phyloP scores from a whole-genome alignment of 2,888 invertebrate species.

The Drosophila emarginata region DNA sequence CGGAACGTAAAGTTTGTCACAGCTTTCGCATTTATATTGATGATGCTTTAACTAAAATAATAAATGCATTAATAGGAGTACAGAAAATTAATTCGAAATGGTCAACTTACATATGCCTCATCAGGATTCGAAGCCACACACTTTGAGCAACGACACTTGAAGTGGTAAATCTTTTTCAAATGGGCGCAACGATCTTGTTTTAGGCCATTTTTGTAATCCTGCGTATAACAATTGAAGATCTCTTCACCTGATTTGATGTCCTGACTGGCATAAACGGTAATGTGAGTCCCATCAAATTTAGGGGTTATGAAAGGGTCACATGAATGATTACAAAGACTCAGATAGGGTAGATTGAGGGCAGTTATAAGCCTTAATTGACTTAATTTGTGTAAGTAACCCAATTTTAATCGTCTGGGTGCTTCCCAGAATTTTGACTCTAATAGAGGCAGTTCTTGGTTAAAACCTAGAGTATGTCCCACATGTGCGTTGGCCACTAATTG shows the following conservation, averaged over 20 bases:
- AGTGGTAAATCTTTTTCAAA: slow-evolving; percentile 89
- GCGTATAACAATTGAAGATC: slow-evolving; percentile 93
- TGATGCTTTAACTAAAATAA: slow-evolving; percentile 59
- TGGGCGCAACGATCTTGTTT: slow-evolving; percentile 85
- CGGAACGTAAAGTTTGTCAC: slow-evolving; percentile 57
- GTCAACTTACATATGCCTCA: slow-evolving; percentile 62
- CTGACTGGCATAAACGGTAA: slow-evolving; percentile 88
- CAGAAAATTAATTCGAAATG: not conserved
- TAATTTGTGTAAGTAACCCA: slow-evolving; percentile 68
- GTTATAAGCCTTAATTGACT: slow-evolving; percentile 84
- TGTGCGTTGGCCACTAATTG: slow-evolving; percentile 91
- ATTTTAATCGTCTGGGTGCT: slow-evolving; percentile 58
- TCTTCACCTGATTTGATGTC: slow-evolving; percentile 87
- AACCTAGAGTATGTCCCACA: slow-evolving; percentile 83
- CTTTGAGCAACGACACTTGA: slow-evolving; percentile 89
- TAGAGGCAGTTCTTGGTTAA: slow-evolving; percentile 42
- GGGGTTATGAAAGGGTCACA: slow-evolving; percentile 92
- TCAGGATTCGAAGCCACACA: slow-evolving; percentile 83
- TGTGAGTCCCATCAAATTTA: slow-evolving; percentile 87
- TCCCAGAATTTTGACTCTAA: slow-evolving; percentile 67
- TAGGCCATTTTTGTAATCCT: slow-evolving; percentile 87
- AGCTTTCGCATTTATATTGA: slow-evolving; percentile 72
- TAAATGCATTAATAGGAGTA: not conserved
- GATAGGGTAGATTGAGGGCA: slow-evolving; percentile 92
- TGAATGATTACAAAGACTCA: slow-evolving; percentile 96